Percentiles rank a stretch among this genome's conserved stretches.
phyloP scores from a whole-genome alignment of 2,888 invertebrate species.

The Cremastinae sp. region DNA sequence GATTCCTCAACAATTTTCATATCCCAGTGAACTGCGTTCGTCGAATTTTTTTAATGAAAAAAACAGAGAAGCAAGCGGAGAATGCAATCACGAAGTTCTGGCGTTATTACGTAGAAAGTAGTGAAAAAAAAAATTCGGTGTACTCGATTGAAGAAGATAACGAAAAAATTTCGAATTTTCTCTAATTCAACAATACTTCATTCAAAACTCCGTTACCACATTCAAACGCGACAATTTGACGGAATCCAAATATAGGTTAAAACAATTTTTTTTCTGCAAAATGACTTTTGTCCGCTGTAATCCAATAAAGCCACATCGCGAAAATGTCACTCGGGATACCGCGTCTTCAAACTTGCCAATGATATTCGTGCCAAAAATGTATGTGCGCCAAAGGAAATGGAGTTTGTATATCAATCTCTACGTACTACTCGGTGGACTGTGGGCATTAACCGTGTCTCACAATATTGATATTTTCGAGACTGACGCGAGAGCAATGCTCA shows the following conservation, averaged over 20 bases:
- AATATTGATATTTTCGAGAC: constrained; percentile 44
- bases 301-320: constrained; percentile 32
- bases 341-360: constrained; percentile 19
- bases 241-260: neutral
- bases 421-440: constrained; percentile 48
- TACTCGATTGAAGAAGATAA: neutral
- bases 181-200: too few relatives aligned
- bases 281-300: constrained; percentile 52
- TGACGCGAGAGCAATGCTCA: constrained; percentile 35
- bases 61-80: neutral
- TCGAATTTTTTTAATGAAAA: neutral
- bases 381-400: constrained; percentile 43
- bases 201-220: too few relatives aligned
- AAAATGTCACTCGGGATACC: neutral
- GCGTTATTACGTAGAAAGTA: too few relatives aligned
- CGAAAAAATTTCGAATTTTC: neutral
- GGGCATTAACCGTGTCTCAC: constrained; percentile 52
- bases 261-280: neutral
- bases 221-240: too few relatives aligned
- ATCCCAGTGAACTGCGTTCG: neutral
- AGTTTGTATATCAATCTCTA: constrained; percentile 51
- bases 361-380: constrained; percentile 46
- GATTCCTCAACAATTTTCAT: constrained; percentile 6
- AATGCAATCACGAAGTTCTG: too few relatives aligned
- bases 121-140: too few relatives aligned